These are phyloP conservation scores for Operophtera brumata DNA, from an alignment of 2,888 invertebrate genomes.

Conservation along the genomic window DNA sequence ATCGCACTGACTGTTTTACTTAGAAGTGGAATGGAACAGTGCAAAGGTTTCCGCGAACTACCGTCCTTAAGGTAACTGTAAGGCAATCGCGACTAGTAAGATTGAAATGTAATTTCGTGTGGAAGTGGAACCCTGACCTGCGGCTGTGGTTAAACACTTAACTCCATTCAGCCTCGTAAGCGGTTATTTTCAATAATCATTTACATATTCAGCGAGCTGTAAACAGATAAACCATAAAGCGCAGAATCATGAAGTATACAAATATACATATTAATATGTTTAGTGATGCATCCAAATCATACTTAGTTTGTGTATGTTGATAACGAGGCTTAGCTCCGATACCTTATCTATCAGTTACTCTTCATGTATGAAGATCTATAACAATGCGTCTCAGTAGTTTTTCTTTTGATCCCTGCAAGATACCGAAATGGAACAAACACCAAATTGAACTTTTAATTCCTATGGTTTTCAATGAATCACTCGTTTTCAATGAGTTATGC, in stretches of 20 bases:
- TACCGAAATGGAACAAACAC: too few species aligned
- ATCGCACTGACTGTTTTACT: slow-evolving; percentile 15
- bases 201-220: slow-evolving; percentile 27
- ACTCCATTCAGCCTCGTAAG: slow-evolving; percentile 34
- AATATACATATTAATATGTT: not conserved
- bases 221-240: slow-evolving; percentile 25
- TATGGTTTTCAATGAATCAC: too few species aligned
- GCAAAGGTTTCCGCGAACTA: slow-evolving; percentile 35
- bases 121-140: slow-evolving; percentile 52
- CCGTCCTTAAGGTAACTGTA: slow-evolving; percentile 39
- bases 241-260: slow-evolving; percentile 17
- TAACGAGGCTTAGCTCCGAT: too few species aligned
- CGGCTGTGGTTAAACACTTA: slow-evolving; percentile 45
- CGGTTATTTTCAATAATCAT: slow-evolving; percentile 30
- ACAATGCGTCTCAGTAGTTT: too few species aligned
- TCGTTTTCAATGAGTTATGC: too few species aligned
- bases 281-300: too few species aligned
- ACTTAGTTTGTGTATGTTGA: too few species aligned
- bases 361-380: too few species aligned
- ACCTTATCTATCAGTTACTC: too few species aligned
- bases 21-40: slow-evolving; percentile 21
- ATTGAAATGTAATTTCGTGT: slow-evolving; percentile 67
- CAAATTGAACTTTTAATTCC: too few species aligned
- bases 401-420: too few species aligned
- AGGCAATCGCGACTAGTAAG: slow-evolving; percentile 38